Evolutionary conservation across 2,113 vertebrate genomes (phyloP), one percentile per base, ranked within the genome.

Genomic region (Cyprinodon variegatus): DNA sequence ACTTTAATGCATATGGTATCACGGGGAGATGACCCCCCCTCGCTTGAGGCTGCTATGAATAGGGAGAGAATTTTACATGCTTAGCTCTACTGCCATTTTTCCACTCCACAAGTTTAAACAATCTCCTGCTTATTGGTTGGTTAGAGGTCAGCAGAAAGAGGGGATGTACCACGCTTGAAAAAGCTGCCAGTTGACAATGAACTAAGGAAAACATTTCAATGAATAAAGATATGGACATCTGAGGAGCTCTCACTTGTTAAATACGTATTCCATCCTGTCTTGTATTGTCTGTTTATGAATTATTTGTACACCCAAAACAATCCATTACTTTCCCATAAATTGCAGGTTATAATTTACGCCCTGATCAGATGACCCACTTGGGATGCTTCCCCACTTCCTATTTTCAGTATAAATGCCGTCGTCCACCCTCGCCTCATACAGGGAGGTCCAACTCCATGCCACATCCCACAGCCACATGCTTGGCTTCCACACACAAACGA

Each of bases 381-480:
- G 68, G 71, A 77, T 81, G 81, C 69, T 46, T 13, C 11, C 62
- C 22, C 3, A 39, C 15, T 77, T 62, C 48, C 20, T 29, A 57
- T 81, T 37, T 83, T 85, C 12, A 72, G 68, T 59, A 48, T 77
- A 61, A 57, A 50, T 46, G 41, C 74, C 68, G 48, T 37, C 14
- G 41, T 37, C 17, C 45, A 73, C 65, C 77, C 79, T 63, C 73
- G 61, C 13, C 62, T 68, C 85, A 87, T 78, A 86, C 76, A 66
- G 81, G 83, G 74, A 65, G 72, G 73, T 70, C 66, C 74, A 65
- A 65, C 80, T 75, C 74, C 70, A 46, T 72, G 73, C 70, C 78
- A 79, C 76, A 77, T 70, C 71, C 79, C 77, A 62, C 66, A 61
- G 67, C 84, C 84, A 78, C 79, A 82, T 80, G 81, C 83, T 72